A percentile compares a stretch with the other conserved stretches of the same genome.
Evolutionary conservation across 2,113 vertebrate genomes (phyloP).

Genomic region (Melozone crissalis): DNA sequence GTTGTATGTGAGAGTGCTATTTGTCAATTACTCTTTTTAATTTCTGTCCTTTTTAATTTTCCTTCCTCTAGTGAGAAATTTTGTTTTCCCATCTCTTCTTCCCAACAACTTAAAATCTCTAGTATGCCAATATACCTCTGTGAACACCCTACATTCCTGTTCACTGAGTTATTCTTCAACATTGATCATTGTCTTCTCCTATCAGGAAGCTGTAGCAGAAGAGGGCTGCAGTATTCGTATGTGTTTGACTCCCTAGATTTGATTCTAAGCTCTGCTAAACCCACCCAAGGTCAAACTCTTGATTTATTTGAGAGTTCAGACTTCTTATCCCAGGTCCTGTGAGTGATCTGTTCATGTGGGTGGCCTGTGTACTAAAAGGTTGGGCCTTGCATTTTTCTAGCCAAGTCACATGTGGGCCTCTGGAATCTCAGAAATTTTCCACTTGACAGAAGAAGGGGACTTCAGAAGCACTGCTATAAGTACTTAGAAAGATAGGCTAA

Average conservation of each 20-base stretch:
- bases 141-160: neutral
- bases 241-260: neutral
- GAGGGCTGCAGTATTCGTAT: neutral
- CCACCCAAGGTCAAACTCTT: conserved; percentile 14
- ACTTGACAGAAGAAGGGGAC: conserved; percentile 60
- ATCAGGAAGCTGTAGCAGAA: neutral
- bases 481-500: neutral
- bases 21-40: neutral
- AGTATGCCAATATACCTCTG: neutral
- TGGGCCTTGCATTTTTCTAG: conserved; percentile 43
- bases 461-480: conserved; percentile 33
- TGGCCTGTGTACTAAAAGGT: conserved; percentile 40
- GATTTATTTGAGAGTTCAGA: conserved; percentile 39
- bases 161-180: neutral
- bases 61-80: neutral
- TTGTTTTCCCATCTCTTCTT: neutral
- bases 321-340: conserved; percentile 34
- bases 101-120: neutral
- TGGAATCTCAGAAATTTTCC: conserved; percentile 67
- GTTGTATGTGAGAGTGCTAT: neutral
- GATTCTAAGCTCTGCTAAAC: conserved; percentile 11
- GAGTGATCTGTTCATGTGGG: conserved; percentile 42
- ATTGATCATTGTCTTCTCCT: neutral
- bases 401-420: conserved; percentile 43
- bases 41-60: neutral